These are phyloP conservation scores for Notarius quadriscutis DNA, from an alignment of 2,113 vertebrate species.

Conservation along the genomic window DNA sequence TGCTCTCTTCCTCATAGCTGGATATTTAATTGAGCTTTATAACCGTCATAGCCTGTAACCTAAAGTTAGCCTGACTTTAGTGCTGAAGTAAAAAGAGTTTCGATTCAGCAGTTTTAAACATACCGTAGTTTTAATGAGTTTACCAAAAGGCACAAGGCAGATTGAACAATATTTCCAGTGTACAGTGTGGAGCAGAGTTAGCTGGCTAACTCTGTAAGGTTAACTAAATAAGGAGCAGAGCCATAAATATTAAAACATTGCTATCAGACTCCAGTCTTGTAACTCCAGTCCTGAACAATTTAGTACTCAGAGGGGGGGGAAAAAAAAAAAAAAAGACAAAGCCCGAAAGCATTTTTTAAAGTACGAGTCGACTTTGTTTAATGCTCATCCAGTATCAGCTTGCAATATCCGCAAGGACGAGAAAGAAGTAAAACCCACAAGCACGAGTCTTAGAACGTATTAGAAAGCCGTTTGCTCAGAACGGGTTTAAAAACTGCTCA, in stretches of 20 bases:
- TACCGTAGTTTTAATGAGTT: neutral
- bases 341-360: neutral
- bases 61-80: conserved; percentile 14
- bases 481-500: neutral
- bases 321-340: neutral
- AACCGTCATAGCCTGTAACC: neutral
- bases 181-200: conserved; percentile 27
- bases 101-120: neutral
- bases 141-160: neutral
- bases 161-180: neutral
- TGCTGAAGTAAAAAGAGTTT: neutral
- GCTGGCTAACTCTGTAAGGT: conserved; percentile 28
- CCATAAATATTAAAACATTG: neutral
- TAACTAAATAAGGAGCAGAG: neutral
- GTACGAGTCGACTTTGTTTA: neutral
- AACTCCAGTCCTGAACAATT: neutral
- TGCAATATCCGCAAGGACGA: too few species aligned
- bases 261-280: neutral
- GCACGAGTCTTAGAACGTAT: neutral
- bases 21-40: conserved; percentile 33
- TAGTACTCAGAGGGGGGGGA: too few species aligned
- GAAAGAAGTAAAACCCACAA: neutral
- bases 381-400: neutral
- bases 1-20: neutral
- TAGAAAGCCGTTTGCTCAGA: neutral